Evolutionary conservation across 2,888 invertebrate genomes (phyloP).

Genomic region (Lapara coniferarum): DNA sequence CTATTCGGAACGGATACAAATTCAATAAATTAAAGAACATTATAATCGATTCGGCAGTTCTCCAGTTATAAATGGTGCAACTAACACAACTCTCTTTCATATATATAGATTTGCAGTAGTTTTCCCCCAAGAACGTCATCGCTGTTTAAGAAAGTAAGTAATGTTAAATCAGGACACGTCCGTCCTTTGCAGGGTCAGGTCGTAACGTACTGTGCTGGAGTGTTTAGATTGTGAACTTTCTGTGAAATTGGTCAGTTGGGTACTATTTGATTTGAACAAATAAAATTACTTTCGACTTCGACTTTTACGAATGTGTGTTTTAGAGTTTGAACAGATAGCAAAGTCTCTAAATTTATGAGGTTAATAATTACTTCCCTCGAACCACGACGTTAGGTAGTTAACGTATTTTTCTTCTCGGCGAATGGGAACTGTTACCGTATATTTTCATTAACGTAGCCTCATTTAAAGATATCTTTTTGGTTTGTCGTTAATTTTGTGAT

Average conservation of each 20-base stretch:
- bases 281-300: too few relatives aligned
- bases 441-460: not conserved
- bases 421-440: not conserved
- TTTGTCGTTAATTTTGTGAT: not conserved
- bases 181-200: slow-evolving; percentile 53
- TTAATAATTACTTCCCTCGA: not conserved
- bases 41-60: too few relatives aligned
- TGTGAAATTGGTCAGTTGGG: slow-evolving; percentile 23
- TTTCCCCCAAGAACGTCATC: not conserved
- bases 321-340: too few relatives aligned
- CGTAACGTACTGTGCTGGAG: slow-evolving; percentile 41
- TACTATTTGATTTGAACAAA: slow-evolving; percentile 8
- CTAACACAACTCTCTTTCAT: too few relatives aligned
- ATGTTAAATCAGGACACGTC: slow-evolving; percentile 53
- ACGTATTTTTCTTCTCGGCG: not conserved
- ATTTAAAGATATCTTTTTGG: not conserved
- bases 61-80: too few relatives aligned
- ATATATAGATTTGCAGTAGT: slow-evolving; percentile 5
- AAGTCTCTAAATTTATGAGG: not conserved
- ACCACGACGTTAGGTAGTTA: not conserved
- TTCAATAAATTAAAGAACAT: too few relatives aligned
- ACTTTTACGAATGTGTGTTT: too few relatives aligned
- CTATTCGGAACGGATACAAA: too few relatives aligned
- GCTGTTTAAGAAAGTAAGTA: slow-evolving; percentile 24
- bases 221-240: slow-evolving; percentile 30